A percentile compares a stretch with the other conserved stretches of the same genome.
Conservation (phyloP, 1,140 invertebrate species). For the Centruroides sculpturatus region DNA sequence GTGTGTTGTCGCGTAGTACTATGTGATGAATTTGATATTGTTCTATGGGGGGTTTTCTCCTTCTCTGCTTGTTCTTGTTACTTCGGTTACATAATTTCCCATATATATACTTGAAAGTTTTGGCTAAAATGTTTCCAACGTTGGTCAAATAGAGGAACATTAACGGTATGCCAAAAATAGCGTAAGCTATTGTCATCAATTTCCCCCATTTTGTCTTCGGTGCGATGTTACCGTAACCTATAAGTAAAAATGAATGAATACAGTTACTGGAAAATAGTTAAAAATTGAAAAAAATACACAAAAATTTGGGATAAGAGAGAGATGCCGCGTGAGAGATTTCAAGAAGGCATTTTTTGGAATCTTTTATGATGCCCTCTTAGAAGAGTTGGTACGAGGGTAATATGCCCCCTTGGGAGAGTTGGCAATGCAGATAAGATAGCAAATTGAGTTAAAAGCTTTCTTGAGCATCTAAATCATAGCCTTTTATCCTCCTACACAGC, state of each 20-base stretch:
- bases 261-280: not conserved
- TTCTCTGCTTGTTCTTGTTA: not conserved
- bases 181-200: constrained; percentile 71
- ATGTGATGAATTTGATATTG: constrained; percentile 17
- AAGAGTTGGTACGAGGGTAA: too few species aligned
- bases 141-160: constrained; percentile 76
- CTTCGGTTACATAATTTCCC: constrained; percentile 3
- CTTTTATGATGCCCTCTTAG: too few species aligned
- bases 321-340: too few species aligned
- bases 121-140: constrained; percentile 59
- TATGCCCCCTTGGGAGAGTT: too few species aligned
- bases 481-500: too few species aligned
- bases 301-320: too few species aligned
- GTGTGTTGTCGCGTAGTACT: constrained; percentile 6
- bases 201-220: constrained; percentile 58
- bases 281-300: too few species aligned
- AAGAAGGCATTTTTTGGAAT: too few species aligned
- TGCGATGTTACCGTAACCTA: constrained; percentile 61
- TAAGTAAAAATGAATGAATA: constrained; percentile 3
- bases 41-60: constrained; percentile 4
- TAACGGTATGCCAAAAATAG: constrained; percentile 61
- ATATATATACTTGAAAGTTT: constrained; percentile 53
- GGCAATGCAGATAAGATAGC: too few species aligned
- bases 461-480: too few species aligned
- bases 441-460: too few species aligned